Percentiles rank a stretch among this genome's conserved stretches.
These are phyloP conservation scores for Stichopus horrens DNA, from an alignment of 53 echinoderm and acorn worm genomes.

Conservation along the genomic window DNA sequence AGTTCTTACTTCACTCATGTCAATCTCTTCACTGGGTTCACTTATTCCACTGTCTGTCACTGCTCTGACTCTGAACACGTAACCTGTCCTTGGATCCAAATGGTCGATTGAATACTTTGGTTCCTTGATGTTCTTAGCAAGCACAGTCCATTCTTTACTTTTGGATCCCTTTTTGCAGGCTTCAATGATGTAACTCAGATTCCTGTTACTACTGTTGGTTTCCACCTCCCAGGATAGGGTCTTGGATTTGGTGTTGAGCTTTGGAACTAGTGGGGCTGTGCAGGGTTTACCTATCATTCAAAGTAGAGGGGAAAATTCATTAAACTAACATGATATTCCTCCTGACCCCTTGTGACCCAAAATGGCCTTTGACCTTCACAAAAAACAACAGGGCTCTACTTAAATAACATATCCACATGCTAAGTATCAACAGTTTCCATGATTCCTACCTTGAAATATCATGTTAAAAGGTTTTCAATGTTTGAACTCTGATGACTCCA, in stretches of 20 bases:
- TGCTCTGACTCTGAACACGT: slow-evolving; percentile 78
- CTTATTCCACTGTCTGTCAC: slow-evolving; percentile 87
- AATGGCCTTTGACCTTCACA: too few species aligned
- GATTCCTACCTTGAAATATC: too few species aligned
- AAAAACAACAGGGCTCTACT: too few species aligned
- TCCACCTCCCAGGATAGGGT: slow-evolving; percentile 73
- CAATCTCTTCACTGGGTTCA: slow-evolving; percentile 83
- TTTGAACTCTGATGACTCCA: too few species aligned
- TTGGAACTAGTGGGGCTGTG: slow-evolving; percentile 62
- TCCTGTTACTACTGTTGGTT: slow-evolving; percentile 27
- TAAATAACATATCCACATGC: too few species aligned
- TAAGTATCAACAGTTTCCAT: too few species aligned
- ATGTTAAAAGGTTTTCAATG: too few species aligned
- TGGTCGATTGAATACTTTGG: slow-evolving; percentile 71
- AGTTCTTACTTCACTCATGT: slow-evolving; percentile 69
- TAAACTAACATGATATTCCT: background rate
- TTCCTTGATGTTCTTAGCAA: slow-evolving; percentile 70
- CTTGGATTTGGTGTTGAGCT: slow-evolving; percentile 68
- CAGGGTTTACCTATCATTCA: slow-evolving; percentile 3
- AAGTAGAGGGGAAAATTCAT: background rate
- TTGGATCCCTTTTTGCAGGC: slow-evolving; percentile 54
- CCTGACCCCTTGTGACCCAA: too few species aligned
- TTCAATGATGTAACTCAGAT: slow-evolving; percentile 82
- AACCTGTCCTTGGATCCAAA: slow-evolving; percentile 66
- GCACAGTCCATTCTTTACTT: slow-evolving; percentile 71